Base-by-base conservation (phyloP, 2,888 invertebrate genomes). In the Calameuta pallipes region DNA sequence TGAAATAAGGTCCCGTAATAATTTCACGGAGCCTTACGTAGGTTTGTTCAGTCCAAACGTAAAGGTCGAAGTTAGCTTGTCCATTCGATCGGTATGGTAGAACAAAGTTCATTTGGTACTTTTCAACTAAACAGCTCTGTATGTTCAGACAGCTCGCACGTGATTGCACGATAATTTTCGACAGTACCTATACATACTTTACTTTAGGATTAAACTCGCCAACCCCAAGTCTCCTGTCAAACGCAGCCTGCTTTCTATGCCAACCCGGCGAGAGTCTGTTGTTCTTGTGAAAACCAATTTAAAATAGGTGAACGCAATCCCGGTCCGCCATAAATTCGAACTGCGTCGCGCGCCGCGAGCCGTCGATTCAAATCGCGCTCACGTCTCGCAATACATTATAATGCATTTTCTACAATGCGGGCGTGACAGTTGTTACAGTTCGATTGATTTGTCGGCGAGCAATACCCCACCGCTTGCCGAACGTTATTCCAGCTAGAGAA, bases 341-440 rank as follows among this genome's bases (percentile, higher is more conserved):
- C 80, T 79, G 33, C 80, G 77, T 73, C 73, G 70, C 70, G 71
- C 76, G 74, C 36, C 56, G 76, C 78, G 70, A 70, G 73, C 78
- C 80, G 81, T 81, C 84, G 83, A 87, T 88, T 86, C 86, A 85
- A 87, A 87, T 85, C 85, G 83, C 84, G 82, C 82, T 82, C 85
- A 83, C 86, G 85, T 87, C 83, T 84, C 82, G 83, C 83, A 79
- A 85, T 85, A 86, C 86, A 85, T 88, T 85, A 87, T 85, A 88
- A 88, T 87, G 86, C 85, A 85, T 88, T 86, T 88, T 86, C 83
- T 84, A 81, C 83, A 82, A 81, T 79, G 82, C 82, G 77, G 41
- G 79, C 83, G 84, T 84, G 84, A 84, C 86, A 84, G 87, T 86
- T 85, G 84, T 86, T 86, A 83, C 84, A 82, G 81, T 83, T 82